A percentile compares a stretch with the other conserved stretches of the same genome.
phyloP scores from a whole-genome alignment of 2,888 invertebrate species.

The Apotomis betuletana region DNA sequence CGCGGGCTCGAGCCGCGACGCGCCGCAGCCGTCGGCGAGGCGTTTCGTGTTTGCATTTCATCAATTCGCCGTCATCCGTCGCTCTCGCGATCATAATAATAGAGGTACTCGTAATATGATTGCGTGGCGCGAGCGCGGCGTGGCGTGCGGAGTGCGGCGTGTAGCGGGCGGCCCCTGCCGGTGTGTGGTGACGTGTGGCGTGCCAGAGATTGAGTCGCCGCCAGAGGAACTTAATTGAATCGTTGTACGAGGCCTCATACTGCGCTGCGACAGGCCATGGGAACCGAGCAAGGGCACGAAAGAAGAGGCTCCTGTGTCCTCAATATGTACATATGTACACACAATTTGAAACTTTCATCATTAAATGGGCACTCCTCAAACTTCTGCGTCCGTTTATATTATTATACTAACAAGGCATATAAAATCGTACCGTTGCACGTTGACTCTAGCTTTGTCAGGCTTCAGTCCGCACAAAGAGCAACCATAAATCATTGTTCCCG shows the following conservation, averaged over 20 bases:
- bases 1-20: conserved; percentile 3
- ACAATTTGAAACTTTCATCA: neutral
- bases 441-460: neutral
- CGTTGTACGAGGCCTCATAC: neutral
- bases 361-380: neutral
- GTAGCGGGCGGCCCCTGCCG: neutral
- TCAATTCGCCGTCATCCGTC: conserved; percentile 14
- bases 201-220: neutral
- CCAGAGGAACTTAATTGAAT: neutral
- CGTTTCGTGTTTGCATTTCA: conserved; percentile 5
- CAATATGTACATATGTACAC: neutral
- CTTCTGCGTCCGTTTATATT: neutral
- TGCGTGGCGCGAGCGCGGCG: neutral
- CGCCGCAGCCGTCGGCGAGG: neutral
- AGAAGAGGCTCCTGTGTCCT: neutral
- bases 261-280: conserved; percentile 6
- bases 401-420: neutral
- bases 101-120: conserved; percentile 1
- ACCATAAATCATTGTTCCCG: conserved; percentile 23
- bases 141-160: neutral
- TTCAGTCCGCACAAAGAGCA: conserved; percentile 1
- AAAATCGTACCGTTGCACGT: neutral
- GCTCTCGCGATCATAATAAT: conserved; percentile 5
- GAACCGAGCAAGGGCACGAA: conserved; percentile 6
- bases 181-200: neutral